phyloP scores from a whole-genome alignment of 2,113 vertebrate species.

The Albula goreensis region DNA sequence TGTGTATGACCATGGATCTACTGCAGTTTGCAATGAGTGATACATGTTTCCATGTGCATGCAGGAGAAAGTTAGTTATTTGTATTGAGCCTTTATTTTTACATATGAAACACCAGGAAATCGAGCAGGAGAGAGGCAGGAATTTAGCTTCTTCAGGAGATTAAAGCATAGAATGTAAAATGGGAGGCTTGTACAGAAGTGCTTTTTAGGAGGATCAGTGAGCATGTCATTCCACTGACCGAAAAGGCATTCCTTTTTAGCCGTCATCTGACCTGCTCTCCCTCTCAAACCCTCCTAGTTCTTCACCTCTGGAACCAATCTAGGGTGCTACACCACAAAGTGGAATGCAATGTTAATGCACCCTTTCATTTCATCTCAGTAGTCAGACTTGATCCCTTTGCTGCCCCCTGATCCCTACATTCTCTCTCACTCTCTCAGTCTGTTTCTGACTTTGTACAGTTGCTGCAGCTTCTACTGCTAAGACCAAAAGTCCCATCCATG shows the following conservation, averaged over 20 bases:
- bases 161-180: not conserved
- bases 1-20: not conserved
- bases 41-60: not conserved
- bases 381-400: not conserved
- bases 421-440: not conserved
- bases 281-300: not conserved
- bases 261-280: not conserved
- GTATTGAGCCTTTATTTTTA: not conserved
- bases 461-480: not conserved
- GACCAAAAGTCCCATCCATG: not conserved
- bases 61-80: not conserved
- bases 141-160: not conserved
- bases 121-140: not conserved
- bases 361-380: not conserved
- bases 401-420: not conserved
- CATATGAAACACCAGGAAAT: not conserved
- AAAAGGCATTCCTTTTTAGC: not conserved
- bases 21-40: not conserved
- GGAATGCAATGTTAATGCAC: not conserved
- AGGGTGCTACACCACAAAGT: not conserved
- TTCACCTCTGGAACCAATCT: not conserved
- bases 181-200: not conserved
- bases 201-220: not conserved
- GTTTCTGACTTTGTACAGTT: not conserved
- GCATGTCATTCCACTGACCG: not conserved